Base-by-base conservation (phyloP, 2,888 invertebrate genomes). In the Tenthredo scrophulariae region DNA sequence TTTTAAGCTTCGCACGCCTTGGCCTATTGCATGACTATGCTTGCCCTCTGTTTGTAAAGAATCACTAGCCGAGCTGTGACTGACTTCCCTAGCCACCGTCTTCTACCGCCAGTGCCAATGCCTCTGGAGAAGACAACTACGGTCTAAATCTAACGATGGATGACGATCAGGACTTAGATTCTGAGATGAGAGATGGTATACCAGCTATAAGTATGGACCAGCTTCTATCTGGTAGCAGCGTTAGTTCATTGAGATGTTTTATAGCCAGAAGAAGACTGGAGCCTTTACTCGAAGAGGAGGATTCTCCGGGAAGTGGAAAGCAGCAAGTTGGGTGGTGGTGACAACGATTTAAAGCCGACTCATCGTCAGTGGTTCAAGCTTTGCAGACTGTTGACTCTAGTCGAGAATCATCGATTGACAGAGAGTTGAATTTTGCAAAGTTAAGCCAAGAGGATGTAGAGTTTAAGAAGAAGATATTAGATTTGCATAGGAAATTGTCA, bases 261-360 rank as follows among this genome's bases (percentile, higher is more conserved):
- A 94, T 95, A 90, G 95, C 94, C 92, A 96, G 96, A 92, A 94
- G 97, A 93, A 95, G 97, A 89, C 94, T 97, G 91, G 97, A 97
- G 92, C 97, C 97, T 80, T 94, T 97, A 7, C 95, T 97, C 88
- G 97, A 97, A 93, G 97, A 97, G 93, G 97, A 97, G 89, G 96
- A 95, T 86, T 97, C 97, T 33, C 91, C 93, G 7, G 91, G 91
- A 4, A 91, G 91, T 80, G 91, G 91, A 18, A 93, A 93, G 85
- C 90, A 90, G 37, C 92, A 93, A 85, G 92, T 92, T 33, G 92
- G 93, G 87, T 93, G 93, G 93, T 91, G 93, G 93, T 92, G 93
- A 93, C 92, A 93, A 91, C 89, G 93, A 93, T 92, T 92, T 86
- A 90, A 90, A 86, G 86, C 90, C 87, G 88, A 83, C 62, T 33